Evolutionary conservation across 2,888 invertebrate species (phyloP).

Genomic region (Agrotis clavis): DNA sequence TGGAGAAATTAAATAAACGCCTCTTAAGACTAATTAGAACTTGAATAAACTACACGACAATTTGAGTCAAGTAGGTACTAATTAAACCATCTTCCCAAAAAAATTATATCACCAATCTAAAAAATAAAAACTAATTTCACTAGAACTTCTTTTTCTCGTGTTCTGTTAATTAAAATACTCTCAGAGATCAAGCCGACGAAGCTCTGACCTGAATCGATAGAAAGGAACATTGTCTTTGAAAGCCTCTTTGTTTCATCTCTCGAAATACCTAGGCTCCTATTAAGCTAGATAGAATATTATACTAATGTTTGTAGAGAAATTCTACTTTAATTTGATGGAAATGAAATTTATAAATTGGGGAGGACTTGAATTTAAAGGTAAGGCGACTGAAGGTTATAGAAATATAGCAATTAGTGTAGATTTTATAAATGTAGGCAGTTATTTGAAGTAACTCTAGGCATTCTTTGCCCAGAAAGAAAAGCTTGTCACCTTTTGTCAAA

Average conservation of each 20-base stretch:
- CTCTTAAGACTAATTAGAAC: not conserved
- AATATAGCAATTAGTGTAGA: slow-evolving; percentile 1
- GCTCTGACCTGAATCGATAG: slow-evolving; percentile 59
- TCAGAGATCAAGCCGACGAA: slow-evolving; percentile 58
- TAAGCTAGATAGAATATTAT: slow-evolving; percentile 47
- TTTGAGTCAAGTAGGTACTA: not conserved
- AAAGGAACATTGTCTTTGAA: slow-evolving; percentile 64
- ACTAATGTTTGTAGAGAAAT: slow-evolving; percentile 51
- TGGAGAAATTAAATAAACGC: not conserved
- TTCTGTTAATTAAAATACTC: slow-evolving; percentile 64
- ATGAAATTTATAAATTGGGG: slow-evolving; percentile 18
- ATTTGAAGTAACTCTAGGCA: not conserved
- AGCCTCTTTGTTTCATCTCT: slow-evolving; percentile 55
- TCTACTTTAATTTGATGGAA: slow-evolving; percentile 29
- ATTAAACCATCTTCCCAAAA: slow-evolving; percentile 13
- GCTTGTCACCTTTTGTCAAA: no score
- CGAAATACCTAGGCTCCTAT: slow-evolving; percentile 46
- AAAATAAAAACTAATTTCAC: slow-evolving; percentile 54
- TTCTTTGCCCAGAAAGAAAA: not conserved
- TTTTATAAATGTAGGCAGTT: not conserved
- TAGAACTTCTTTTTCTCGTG: slow-evolving; percentile 54
- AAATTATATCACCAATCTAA: slow-evolving; percentile 11
- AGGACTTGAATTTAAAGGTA: slow-evolving; percentile 5
- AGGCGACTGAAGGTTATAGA: not conserved
- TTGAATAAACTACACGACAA: not conserved